phyloP scores from a whole-genome alignment of 2,113 vertebrate species.

The Apodemus speciosus region DNA sequence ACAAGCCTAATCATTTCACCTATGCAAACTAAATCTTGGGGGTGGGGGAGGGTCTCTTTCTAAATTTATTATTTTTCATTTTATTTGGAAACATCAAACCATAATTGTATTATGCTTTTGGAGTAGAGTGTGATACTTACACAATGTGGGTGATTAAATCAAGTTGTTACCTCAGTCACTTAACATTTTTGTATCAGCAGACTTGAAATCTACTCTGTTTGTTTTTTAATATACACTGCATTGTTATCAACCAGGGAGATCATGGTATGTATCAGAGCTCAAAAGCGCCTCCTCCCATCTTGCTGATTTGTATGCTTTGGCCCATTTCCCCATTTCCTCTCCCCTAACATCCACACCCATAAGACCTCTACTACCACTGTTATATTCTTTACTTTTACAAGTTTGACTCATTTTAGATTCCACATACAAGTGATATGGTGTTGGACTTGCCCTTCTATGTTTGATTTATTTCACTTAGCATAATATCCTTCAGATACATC shows the following conservation, averaged over 20 bases:
- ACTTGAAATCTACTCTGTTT: not conserved
- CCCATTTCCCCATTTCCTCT: not conserved
- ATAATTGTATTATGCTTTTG: not conserved
- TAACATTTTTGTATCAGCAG: not conserved
- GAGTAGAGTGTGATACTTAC: not conserved
- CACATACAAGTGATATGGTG: not conserved
- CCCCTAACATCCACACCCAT: not conserved
- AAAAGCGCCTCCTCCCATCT: not conserved
- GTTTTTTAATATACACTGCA: not conserved
- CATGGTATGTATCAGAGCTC: not conserved
- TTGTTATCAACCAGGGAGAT: not conserved
- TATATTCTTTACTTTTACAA: not conserved
- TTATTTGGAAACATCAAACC: not conserved
- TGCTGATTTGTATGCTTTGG: not conserved
- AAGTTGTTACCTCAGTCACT: not conserved
- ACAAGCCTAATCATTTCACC: slow-evolving; percentile 8
- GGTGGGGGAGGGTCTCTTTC: not conserved
- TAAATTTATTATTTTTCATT: not conserved
- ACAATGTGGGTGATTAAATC: slow-evolving; percentile 1
- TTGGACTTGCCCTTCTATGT: not conserved
- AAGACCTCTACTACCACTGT: not conserved
- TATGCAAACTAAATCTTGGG: not conserved
- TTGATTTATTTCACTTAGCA: not conserved
- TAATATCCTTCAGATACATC: not conserved
- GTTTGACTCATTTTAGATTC: not conserved